Evolutionary conservation across 2,797 vertebrate genomes (phyloP), one percentile per base, ranked within the genome.

Genomic region (Austrolebias charrua): DNA sequence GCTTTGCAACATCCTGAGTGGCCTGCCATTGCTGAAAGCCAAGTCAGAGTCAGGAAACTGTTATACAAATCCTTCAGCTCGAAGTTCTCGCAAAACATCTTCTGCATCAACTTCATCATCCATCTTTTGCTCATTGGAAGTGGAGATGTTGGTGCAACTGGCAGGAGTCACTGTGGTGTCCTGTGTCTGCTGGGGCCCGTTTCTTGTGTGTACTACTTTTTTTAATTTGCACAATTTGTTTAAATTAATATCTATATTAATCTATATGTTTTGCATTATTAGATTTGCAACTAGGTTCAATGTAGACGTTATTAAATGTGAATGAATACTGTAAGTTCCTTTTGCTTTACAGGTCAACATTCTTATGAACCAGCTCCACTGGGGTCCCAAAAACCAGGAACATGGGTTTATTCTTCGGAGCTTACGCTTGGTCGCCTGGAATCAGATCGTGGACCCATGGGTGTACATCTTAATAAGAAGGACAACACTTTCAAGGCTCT

Each of bases 391-490:
- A 0, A 8, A 57, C 50, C 66, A 65, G 4, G 66, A 82, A 6
- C 64, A 91, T 31, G 40, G 60, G 8, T 81, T 90, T 6, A 84
- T 92, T 45, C 89, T 96, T 49, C 63, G 93, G 65, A 84, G 88
- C 0, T 90, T 96, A 55, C 93, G 93, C 19, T 75, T 95, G 60
- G 95, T 94, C 5, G 88, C 93, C 42, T 95, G 93, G 93, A 96
- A 95, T 66, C 95, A 95, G 88, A 94, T 95, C 78, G 80, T 95
- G 55, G 88, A 93, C 72, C 91, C 88, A 0, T 92, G 90, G 90
- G 88, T 92, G 62, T 93, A 92, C 67, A 96, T 96, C 71, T 89
- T 95, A 66, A 89, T 96, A 38, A 91, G 95, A 59, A 91, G 91
- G 31, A 87, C 92, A 0, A 91, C 95, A 55, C 76, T 95, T 43